phyloP scores from a whole-genome alignment of 2,113 vertebrate species.

The Dermatemys mawii region DNA sequence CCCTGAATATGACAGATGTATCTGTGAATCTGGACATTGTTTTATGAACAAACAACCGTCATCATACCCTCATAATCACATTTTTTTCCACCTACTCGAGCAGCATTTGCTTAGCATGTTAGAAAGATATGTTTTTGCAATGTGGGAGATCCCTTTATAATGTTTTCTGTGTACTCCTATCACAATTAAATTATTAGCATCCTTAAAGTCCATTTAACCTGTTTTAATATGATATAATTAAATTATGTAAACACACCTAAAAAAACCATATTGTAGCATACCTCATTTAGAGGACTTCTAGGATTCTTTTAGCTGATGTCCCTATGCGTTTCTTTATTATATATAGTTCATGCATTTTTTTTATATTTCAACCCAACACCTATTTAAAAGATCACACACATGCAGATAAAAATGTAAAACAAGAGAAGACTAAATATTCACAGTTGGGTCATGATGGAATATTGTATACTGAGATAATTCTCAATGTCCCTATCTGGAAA shows the following conservation, averaged over 20 bases:
- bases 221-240: background rate
- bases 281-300: background rate
- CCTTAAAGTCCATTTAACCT: background rate
- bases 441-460: background rate
- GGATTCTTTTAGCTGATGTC: background rate
- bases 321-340: background rate
- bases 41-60: background rate
- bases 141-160: background rate
- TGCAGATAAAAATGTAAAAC: background rate
- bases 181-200: background rate
- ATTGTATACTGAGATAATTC: background rate
- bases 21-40: background rate
- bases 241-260: background rate
- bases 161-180: background rate
- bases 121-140: background rate
- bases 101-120: fast-evolving
- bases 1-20: background rate
- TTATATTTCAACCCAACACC: background rate
- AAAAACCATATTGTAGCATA: fast-evolving
- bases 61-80: background rate
- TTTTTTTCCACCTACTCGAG: background rate
- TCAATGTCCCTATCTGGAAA: background rate
- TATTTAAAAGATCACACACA: background rate
- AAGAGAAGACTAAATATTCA: background rate
- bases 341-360: fast-evolving